Conservation (phyloP, 2,113 vertebrate species). For the Cinclus cinclus region DNA sequence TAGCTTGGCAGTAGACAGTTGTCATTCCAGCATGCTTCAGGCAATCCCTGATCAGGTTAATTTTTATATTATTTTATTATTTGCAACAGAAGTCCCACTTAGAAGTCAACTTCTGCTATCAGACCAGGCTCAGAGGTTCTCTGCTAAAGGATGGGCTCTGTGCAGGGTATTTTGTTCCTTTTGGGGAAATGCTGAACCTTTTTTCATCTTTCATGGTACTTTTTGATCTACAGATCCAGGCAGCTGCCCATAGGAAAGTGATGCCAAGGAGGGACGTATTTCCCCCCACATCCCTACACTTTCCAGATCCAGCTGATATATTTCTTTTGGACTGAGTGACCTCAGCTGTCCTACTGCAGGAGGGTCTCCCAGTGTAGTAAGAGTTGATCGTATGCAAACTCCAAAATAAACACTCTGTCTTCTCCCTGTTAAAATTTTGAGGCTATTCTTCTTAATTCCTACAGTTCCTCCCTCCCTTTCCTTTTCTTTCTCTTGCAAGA, state of each 20-base stretch:
- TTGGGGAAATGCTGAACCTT: neutral
- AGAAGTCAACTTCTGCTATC: neutral
- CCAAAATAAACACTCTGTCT: neutral
- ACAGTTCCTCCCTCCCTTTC: rapidly evolving
- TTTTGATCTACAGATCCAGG: neutral
- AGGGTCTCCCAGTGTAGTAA: neutral
- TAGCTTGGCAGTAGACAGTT: neutral
- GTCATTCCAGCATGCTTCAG: neutral
- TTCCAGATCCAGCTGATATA: neutral
- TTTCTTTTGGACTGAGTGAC: neutral
- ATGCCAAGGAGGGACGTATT: neutral
- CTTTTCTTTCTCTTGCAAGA: neutral
- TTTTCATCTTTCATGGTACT: neutral
- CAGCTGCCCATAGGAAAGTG: neutral
- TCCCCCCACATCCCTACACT: rapidly evolving
- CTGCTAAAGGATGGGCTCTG: too few species aligned
- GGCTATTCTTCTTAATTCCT: neutral
- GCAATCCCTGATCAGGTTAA: neutral
- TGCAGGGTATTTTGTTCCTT: neutral
- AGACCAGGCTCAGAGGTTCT: neutral
- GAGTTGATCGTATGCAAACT: neutral
- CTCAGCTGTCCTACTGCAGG: neutral
- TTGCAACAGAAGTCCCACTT: neutral
- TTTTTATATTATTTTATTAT: neutral
- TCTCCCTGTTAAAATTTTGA: neutral